Conservation (phyloP, 1,140 invertebrate species). For the Homarus americanus region DNA sequence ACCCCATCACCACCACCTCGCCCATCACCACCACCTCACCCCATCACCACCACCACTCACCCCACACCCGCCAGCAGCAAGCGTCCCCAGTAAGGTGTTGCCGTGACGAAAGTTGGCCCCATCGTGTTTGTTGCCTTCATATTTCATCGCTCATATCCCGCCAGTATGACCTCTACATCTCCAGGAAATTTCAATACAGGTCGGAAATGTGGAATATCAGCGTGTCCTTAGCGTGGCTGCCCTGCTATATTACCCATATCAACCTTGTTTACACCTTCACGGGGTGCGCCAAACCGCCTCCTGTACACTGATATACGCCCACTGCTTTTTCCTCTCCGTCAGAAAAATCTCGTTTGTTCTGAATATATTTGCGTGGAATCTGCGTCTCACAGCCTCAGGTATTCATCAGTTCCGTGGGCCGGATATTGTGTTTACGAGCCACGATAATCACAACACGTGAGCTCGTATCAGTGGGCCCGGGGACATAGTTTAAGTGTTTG, state of each 20-base stretch:
- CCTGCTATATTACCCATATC: constrained; percentile 30
- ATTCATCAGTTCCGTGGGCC: constrained; percentile 58
- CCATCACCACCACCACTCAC: no score
- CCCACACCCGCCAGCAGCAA: no score
- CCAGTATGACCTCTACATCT: constrained; percentile 53
- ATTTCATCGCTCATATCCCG: constrained; percentile 58
- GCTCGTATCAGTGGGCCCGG: background rate
- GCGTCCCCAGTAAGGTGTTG: no score
- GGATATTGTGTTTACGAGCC: no score
- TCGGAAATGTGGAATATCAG: constrained; percentile 41
- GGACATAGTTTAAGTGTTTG: background rate
- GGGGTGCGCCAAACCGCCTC: constrained; percentile 23
- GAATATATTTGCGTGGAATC: constrained; percentile 39
- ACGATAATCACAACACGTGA: constrained; percentile 2
- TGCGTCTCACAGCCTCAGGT: constrained; percentile 30
- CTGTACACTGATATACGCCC: constrained; percentile 30
- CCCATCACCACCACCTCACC: no score
- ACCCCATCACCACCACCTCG: no score
- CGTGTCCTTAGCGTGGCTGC: constrained; percentile 31
- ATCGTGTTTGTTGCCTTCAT: constrained; percentile 57
- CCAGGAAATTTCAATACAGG: constrained; percentile 59
- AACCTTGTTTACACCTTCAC: constrained; percentile 43
- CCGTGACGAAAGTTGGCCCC: constrained; percentile 37
- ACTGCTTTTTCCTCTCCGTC: constrained; percentile 32
- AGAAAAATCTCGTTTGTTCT: constrained; percentile 54